These are phyloP conservation scores for Caenorhabditis parvicauda DNA, from an alignment of 2,888 invertebrate genomes.

Conservation along the genomic window DNA sequence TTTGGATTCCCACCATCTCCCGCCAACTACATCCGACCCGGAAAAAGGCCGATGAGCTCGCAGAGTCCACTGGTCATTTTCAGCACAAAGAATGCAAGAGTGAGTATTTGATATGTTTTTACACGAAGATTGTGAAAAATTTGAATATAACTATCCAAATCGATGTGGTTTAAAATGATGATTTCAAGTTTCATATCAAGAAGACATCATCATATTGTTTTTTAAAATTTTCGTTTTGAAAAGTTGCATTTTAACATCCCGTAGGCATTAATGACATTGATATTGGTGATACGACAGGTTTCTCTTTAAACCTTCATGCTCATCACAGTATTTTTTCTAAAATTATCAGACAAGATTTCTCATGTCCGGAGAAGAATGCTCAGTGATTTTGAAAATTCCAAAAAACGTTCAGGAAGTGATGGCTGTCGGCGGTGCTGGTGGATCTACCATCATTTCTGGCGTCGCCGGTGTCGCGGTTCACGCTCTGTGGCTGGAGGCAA, in stretches of 20 bases:
- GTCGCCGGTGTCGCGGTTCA: conserved; percentile 52
- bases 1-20: conserved; percentile 72
- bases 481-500: conserved; percentile 41
- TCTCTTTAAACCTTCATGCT: neutral
- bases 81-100: conserved; percentile 79
- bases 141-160: too few species aligned
- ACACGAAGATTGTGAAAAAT: conserved; percentile 70
- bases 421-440: conserved; percentile 59
- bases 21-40: conserved; percentile 79
- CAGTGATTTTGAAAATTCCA: neutral
- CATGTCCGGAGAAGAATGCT: neutral
- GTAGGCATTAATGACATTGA: too few species aligned
- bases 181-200: too few species aligned
- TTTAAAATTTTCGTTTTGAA: too few species aligned
- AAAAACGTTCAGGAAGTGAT: conserved; percentile 21
- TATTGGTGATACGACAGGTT: too few species aligned
- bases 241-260: too few species aligned
- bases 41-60: conserved; percentile 82
- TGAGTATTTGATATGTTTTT: too few species aligned
- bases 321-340: neutral
- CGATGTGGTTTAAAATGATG: too few species aligned
- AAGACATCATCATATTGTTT: too few species aligned
- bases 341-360: too few species aligned
- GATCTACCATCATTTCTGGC: conserved; percentile 58
- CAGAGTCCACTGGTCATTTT: conserved; percentile 84